Evolutionary conservation across 2,888 invertebrate species (phyloP), one percentile per base, ranked within the genome.

Genomic region (Caenorhabditis sp.): DNA sequence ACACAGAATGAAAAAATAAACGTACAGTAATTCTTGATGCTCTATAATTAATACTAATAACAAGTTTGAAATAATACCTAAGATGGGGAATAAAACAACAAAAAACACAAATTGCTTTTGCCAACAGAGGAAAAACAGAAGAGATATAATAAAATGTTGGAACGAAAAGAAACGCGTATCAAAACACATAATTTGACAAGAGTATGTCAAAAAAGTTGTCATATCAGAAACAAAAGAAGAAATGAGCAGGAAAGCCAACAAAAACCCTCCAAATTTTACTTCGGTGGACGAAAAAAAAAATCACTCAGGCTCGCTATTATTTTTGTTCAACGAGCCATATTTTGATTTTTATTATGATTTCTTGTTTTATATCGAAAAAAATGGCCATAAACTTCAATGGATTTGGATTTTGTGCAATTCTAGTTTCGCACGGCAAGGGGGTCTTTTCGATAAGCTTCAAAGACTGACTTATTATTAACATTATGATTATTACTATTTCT

Each of bases 121-220:
- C 51, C 51, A n/a, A 21, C 8, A n/a, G 8, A 51, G 50, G 50
- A 19, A 10, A 21, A 51, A 51, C 21, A 51, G n/a, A 51, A 51
- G n/a, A 51, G 21, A 51, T 51, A 51, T 51, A 51, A 51, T 51
- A 51, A 51, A 51, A 23, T 51, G 51, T 51, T 43, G 43, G 43
- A 43, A 43, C 43, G 17, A 43, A 17, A 43, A 43, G 43, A 43
- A 43, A 43, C 43, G 43, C 14, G 43, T 43, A 43, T 43, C 43
- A 43, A 43, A 43, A 43, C 12, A 43, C 43, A 43, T 43, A 43
- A 43, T 43, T 43, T 43, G 43, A 43, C 43, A 43, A 43, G 43
- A 43, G 43, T 43, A 43, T 43, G 43, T 43, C 43, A 43, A 43
- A 43, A 14, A 10, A 17, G 43, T 43, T 43, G 43, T 43, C 43